These are phyloP conservation scores for Aurelia aurita complex sp. Pacific DNA, from an alignment of 30 jellyfish, hydroid and myxozoan genomes.

Conservation along the genomic window DNA sequence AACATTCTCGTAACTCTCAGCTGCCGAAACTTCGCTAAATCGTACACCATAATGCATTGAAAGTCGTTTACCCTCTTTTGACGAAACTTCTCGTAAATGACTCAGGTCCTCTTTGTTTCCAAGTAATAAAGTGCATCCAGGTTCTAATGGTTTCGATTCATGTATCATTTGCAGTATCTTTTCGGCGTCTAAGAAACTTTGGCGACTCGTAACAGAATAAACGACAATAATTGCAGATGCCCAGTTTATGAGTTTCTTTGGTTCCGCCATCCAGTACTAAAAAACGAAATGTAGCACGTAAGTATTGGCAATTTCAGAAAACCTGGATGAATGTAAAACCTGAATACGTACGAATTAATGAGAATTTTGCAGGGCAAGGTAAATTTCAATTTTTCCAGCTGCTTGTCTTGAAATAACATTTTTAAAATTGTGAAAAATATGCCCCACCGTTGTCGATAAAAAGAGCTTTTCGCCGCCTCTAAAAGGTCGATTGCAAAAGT, in stretches of 20 bases:
- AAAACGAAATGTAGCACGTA: not conserved
- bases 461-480: too few relatives aligned
- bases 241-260: constrained; percentile 71
- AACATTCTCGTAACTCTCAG: constrained; percentile 80
- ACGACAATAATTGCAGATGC: constrained; percentile 84
- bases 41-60: constrained; percentile 80
- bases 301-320: not conserved
- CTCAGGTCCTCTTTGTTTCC: constrained; percentile 83
- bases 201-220: constrained; percentile 80
- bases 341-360: too few relatives aligned
- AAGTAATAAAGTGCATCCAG: constrained; percentile 72
- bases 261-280: constrained; percentile 80
- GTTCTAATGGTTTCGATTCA: constrained; percentile 66
- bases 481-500: too few relatives aligned
- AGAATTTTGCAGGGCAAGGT: too few relatives aligned
- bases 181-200: constrained; percentile 76
- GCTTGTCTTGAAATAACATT: too few relatives aligned
- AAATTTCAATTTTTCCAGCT: too few relatives aligned
- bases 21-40: constrained; percentile 86
- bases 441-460: too few relatives aligned
- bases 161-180: constrained; percentile 66
- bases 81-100: constrained; percentile 76
- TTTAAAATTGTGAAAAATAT: too few relatives aligned
- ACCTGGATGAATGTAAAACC: too few relatives aligned
- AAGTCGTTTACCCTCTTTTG: constrained; percentile 76